Evolutionary conservation across 2,888 invertebrate species (phyloP), one percentile per base, ranked within the genome.

Genomic region (Ichneumoninae sp.): DNA sequence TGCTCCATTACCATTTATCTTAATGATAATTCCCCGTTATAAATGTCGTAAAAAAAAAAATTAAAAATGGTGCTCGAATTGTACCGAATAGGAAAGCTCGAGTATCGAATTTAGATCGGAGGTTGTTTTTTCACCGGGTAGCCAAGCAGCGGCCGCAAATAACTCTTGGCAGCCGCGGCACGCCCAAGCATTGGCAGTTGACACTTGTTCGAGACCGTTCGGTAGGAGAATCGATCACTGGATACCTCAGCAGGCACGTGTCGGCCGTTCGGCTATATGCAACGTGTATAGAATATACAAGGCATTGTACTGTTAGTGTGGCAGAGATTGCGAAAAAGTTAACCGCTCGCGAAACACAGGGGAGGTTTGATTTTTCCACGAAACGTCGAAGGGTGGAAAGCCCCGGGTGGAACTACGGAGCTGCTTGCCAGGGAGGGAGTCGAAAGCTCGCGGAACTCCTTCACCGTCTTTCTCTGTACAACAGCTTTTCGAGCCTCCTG

Each of bases 141-240:
- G 52, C 73, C 73, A 80, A 80, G 80, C 65, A 19, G 76, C 60
- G 68, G 66, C 81, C 77, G 73, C 60, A 68, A 83, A 83, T 80
- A 83, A 73, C 76, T 83, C 68, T 83, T 83, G 80, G 83, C 77
- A 76, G 77, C 80, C 19, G 68, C 26, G 50, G 40, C 71, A 40
- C 36, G 40, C 44, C 33, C 26, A 54, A 66, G 40, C 60, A 76
- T 76, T 66, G 76, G 80, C 57, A 57, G 68, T 66, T 63, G 66
- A 65, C 71, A 52, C 70, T 75, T 54, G 54, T 66, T 57, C 52
- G 66, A n/a, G 83, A 80, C 75, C 76, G 80, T 83, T 83, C 66
- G 19, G 66, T 65, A 63, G 5, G 63, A 73, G 63, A 83, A 83
- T 69, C 76, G 81, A 83, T 83, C 83, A 81, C 63, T 65, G 79